Conservation (phyloP, 2,888 invertebrate species). For the Amitus sp. region DNA sequence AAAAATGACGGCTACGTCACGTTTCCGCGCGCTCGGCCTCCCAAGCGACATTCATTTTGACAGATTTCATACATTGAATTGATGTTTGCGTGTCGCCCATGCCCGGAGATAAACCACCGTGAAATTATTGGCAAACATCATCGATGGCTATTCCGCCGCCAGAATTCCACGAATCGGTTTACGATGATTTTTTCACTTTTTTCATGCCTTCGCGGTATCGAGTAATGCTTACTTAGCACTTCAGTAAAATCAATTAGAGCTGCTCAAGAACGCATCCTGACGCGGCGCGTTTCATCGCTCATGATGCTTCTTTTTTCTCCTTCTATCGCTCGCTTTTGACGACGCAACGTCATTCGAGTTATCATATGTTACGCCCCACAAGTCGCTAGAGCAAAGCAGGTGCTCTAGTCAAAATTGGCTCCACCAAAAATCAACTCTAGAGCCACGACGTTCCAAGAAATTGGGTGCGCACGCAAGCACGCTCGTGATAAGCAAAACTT, state of each 20-base stretch:
- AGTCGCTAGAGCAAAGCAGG: conserved; percentile 20
- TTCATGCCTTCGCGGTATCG: conserved; percentile 9
- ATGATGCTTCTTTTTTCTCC: neutral
- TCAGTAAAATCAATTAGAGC: conserved; percentile 60
- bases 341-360: neutral
- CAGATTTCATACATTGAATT: conserved; percentile 65
- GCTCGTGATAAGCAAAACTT: too few species aligned
- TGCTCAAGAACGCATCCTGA: conserved; percentile 17
- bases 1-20: conserved; percentile 58
- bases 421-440: neutral
- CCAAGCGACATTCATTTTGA: conserved; percentile 62
- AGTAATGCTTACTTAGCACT: conserved; percentile 56
- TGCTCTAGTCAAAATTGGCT: neutral
- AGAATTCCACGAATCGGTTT: too few species aligned
- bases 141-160: conserved; percentile 12
- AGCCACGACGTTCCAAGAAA: too few species aligned
- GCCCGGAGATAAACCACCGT: conserved; percentile 55
- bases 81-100: conserved; percentile 62
- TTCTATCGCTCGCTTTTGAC: conserved; percentile 4
- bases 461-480: too few species aligned
- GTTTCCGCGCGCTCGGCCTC: conserved; percentile 46
- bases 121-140: conserved; percentile 43
- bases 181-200: conserved; percentile 14
- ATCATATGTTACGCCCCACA: conserved; percentile 27
- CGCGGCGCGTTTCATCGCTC: conserved; percentile 6